These are phyloP conservation scores for Oreonectes daqikongensis DNA, from an alignment of 2,797 vertebrate genomes.

Conservation along the genomic window DNA sequence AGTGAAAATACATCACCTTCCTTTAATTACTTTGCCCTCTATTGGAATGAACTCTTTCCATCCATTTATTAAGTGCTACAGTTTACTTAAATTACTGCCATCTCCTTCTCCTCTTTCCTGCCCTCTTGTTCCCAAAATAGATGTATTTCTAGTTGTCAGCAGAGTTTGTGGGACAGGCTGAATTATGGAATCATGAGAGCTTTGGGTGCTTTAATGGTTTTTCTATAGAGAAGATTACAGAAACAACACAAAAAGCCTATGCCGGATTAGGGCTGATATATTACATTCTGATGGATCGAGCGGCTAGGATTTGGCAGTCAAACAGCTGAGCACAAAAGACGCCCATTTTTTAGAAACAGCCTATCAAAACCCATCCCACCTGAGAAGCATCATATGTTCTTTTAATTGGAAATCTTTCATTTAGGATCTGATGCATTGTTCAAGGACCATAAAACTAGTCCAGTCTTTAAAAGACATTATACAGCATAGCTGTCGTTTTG, in stretches of 20 bases:
- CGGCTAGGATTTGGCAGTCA: slow-evolving; percentile 52
- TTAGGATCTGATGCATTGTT: slow-evolving; percentile 1
- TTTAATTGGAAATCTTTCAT: slow-evolving; percentile 37
- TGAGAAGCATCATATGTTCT: slow-evolving; percentile 15
- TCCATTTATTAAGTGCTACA: slow-evolving; percentile 40
- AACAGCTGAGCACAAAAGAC: slow-evolving; percentile 41
- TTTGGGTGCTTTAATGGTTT: slow-evolving; percentile 48
- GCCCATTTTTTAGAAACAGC: slow-evolving; percentile 51
- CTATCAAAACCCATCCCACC: slow-evolving; percentile 41
- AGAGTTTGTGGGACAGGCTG: slow-evolving; percentile 38
- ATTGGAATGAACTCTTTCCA: slow-evolving; percentile 31
- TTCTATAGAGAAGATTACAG: slow-evolving; percentile 56
- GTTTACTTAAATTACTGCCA: slow-evolving; percentile 37
- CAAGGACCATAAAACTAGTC: no score
- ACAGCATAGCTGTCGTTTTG: no score
- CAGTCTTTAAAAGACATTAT: no score
- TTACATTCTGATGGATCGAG: slow-evolving; percentile 52
- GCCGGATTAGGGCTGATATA: slow-evolving; percentile 53
- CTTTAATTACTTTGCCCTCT: slow-evolving; percentile 40
- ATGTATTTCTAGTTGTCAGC: slow-evolving; percentile 20
- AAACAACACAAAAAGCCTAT: slow-evolving; percentile 43
- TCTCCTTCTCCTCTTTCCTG: neutral
- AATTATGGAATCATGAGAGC: slow-evolving; percentile 38
- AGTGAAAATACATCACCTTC: slow-evolving; percentile 43
- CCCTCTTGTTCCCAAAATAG: slow-evolving; percentile 27